A percentile compares a stretch with the other conserved stretches of the same genome.
Conservation (phyloP, 2,888 invertebrate genomes). For the Pterostichus madidus region DNA sequence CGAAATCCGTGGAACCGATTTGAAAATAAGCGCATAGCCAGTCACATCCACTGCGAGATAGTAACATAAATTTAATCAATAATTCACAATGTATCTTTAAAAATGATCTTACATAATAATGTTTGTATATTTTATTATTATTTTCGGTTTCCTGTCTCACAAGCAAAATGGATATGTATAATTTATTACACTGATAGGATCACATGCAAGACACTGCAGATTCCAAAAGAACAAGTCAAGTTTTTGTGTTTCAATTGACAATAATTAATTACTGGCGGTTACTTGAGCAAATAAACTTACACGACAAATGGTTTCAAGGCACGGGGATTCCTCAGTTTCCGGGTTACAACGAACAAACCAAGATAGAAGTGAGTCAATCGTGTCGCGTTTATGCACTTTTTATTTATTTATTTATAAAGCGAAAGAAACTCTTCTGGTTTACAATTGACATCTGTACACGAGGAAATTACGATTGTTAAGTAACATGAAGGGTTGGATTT, state of each 20-base stretch:
- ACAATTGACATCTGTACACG: constrained; percentile 1
- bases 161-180: constrained; percentile 68
- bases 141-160: constrained; percentile 67
- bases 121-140: constrained; percentile 64
- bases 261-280: constrained; percentile 67
- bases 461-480: neutral
- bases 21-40: constrained; percentile 48
- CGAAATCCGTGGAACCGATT: constrained; percentile 41
- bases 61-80: constrained; percentile 61
- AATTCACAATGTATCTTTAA: constrained; percentile 63
- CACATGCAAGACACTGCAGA: constrained; percentile 67
- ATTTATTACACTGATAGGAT: constrained; percentile 67
- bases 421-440: constrained; percentile 1
- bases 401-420: neutral
- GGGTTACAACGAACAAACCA: constrained; percentile 55
- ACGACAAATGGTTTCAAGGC: constrained; percentile 67
- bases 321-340: constrained; percentile 66
- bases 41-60: constrained; percentile 66
- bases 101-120: constrained; percentile 67
- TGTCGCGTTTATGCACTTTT: constrained; percentile 31
- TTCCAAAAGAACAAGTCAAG: constrained; percentile 67
- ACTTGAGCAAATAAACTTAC: constrained; percentile 67
- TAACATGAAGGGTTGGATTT: neutral
- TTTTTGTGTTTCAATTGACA: constrained; percentile 66
- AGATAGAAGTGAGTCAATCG: constrained; percentile 28